Conservation (phyloP, 2,888 invertebrate genomes). For the Xestia xanthographa region DNA sequence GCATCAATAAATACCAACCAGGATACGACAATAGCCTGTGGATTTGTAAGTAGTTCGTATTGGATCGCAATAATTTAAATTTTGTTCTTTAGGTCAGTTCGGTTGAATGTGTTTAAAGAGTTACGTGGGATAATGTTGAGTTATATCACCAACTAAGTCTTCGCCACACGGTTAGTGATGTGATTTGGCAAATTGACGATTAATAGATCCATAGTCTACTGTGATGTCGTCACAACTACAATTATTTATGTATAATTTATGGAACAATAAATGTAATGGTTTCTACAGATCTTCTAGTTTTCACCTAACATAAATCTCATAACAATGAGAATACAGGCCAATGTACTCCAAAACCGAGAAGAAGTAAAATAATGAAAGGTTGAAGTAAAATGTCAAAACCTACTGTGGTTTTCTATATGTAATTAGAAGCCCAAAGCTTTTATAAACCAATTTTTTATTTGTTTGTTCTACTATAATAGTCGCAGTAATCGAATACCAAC, state of each 20-base stretch:
- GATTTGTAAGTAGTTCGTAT: conserved; percentile 52
- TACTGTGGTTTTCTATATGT: too few relatives aligned
- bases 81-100: conserved; percentile 45
- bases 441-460: not conserved
- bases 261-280: not conserved
- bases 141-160: conserved; percentile 9
- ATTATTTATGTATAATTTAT: not conserved
- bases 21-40: conserved; percentile 50
- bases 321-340: not conserved
- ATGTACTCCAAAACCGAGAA: not conserved
- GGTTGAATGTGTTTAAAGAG: conserved; percentile 32
- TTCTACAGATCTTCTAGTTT: not conserved
- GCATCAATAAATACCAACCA: conserved; percentile 60
- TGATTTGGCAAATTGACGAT: not conserved
- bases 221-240: not conserved
- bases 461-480: conserved; percentile 7
- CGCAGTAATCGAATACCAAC: conserved; percentile 22
- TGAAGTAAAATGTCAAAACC: too few relatives aligned
- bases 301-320: not conserved
- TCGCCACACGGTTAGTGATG: not conserved
- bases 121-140: not conserved
- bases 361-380: not conserved
- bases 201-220: not conserved
- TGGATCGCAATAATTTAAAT: conserved; percentile 50
- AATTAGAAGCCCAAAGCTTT: not conserved